These are phyloP conservation scores for Crocodylus rhombifer DNA, from an alignment of 2,797 vertebrate species.

Conservation along the genomic window DNA sequence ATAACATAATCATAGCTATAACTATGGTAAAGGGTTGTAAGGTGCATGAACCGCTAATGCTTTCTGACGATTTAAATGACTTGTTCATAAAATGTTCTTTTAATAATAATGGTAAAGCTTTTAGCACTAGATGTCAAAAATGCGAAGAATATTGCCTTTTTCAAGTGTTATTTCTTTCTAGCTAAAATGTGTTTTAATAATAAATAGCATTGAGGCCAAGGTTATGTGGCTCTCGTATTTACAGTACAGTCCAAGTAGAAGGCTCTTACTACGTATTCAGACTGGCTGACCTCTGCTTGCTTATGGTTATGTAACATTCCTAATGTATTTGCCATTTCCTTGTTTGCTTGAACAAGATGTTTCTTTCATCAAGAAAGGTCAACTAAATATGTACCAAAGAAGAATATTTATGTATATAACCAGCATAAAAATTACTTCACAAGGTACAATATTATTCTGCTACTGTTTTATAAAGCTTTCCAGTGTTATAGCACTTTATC, in stretches of 20 bases:
- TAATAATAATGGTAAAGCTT: constrained; percentile 80
- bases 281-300: constrained; percentile 56
- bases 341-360: constrained; percentile 61
- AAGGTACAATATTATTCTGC: constrained; percentile 16
- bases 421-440: constrained; percentile 16
- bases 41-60: constrained; percentile 72
- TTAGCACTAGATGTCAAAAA: constrained; percentile 80
- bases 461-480: constrained; percentile 21
- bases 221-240: constrained; percentile 60
- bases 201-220: constrained; percentile 69
- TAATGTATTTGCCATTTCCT: constrained; percentile 67
- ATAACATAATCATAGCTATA: constrained; percentile 84
- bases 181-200: constrained; percentile 72
- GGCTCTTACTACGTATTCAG: constrained; percentile 32
- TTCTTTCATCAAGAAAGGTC: constrained; percentile 69
- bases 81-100: constrained; percentile 81
- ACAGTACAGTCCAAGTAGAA: constrained; percentile 30
- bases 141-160: constrained; percentile 71
- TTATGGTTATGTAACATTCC: constrained; percentile 56
- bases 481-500: not conserved
- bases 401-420: not conserved
- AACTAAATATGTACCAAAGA: not conserved
- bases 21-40: constrained; percentile 76
- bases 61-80: constrained; percentile 81
- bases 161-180: constrained; percentile 75